Conservation (phyloP, 2,797 vertebrate genomes). For the Typhlichthys subterraneus region DNA sequence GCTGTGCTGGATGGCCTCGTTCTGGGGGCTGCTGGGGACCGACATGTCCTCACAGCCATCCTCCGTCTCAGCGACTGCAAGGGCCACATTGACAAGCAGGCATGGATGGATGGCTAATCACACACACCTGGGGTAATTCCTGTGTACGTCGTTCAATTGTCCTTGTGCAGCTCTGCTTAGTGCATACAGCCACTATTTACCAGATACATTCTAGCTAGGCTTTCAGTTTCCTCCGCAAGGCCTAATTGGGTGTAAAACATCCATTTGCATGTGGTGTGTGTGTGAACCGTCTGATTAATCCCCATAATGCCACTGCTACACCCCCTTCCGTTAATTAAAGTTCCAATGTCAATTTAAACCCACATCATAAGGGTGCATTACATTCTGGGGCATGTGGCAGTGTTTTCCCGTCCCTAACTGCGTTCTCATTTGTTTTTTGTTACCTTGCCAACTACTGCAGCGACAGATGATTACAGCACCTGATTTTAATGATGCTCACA, state of each 20-base stretch:
- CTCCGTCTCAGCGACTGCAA: slow-evolving; percentile 88
- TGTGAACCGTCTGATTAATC: slow-evolving; percentile 67
- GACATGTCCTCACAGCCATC: slow-evolving; percentile 96
- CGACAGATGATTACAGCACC: slow-evolving; percentile 82
- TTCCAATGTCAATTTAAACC: slow-evolving; percentile 84
- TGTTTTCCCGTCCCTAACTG: slow-evolving; percentile 74
- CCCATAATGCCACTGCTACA: slow-evolving; percentile 65
- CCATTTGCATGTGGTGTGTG: slow-evolving; percentile 51
- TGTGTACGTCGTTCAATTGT: slow-evolving; percentile 9
- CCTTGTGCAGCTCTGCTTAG: neutral
- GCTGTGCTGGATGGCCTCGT: slow-evolving; percentile 97
- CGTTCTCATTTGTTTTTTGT: slow-evolving; percentile 81
- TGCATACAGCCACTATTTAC: neutral
- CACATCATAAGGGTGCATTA: slow-evolving; percentile 82
- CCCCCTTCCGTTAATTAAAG: slow-evolving; percentile 80
- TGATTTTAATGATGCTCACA: slow-evolving; percentile 87
- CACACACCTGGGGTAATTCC: neutral
- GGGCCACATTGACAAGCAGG: neutral
- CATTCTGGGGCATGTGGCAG: slow-evolving; percentile 77
- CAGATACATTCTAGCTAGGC: slow-evolving; percentile 19
- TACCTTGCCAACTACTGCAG: slow-evolving; percentile 83
- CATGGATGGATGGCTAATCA: slow-evolving; percentile 2
- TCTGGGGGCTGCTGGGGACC: slow-evolving; percentile 90
- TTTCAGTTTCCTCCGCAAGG: slow-evolving; percentile 17
- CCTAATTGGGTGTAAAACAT: slow-evolving; percentile 62